These are phyloP conservation scores for Holcopasites calliopsidis DNA, from an alignment of 1,140 invertebrate genomes.

Conservation along the genomic window DNA sequence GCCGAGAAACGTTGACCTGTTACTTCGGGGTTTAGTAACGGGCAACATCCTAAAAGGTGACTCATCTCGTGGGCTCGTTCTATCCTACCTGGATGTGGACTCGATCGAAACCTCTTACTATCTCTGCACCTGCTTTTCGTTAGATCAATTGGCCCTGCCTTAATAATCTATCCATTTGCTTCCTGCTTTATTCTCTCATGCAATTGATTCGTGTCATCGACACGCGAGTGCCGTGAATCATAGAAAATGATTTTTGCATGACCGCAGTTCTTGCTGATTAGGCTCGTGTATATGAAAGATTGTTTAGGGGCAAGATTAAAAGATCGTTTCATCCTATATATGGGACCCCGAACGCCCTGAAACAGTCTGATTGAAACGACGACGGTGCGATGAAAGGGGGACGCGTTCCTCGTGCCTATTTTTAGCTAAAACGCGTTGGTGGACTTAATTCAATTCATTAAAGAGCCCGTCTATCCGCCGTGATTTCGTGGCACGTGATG, in stretches of 20 bases:
- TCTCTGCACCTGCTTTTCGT: background rate
- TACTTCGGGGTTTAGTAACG: background rate
- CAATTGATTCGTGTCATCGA: background rate
- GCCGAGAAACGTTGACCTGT: background rate
- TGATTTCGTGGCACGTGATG: slow-evolving; percentile 40
- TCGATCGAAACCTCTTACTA: background rate
- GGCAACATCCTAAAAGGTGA: background rate
- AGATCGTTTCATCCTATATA: slow-evolving; percentile 3
- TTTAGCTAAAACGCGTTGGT: slow-evolving; percentile 52
- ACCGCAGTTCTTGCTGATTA: too few relatives aligned
- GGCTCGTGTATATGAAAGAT: background rate
- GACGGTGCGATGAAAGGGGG: slow-evolving; percentile 41
- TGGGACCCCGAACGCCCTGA: too few relatives aligned
- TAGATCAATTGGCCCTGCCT: background rate
- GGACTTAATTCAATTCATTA: slow-evolving; percentile 57
- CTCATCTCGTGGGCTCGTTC: background rate
- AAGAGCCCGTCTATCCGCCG: slow-evolving; percentile 26
- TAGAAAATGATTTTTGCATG: background rate
- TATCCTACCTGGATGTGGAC: background rate
- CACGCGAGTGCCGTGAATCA: background rate
- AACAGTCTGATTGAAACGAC: slow-evolving; percentile 42
- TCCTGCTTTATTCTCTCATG: background rate
- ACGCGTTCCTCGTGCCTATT: slow-evolving; percentile 39
- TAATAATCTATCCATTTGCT: background rate
- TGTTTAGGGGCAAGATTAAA: slow-evolving; percentile 12